Percentiles rank a stretch among this genome's conserved stretches.
These are phyloP conservation scores for Athrips mouffetella DNA, from an alignment of 2,888 invertebrate genomes.

Conservation along the genomic window DNA sequence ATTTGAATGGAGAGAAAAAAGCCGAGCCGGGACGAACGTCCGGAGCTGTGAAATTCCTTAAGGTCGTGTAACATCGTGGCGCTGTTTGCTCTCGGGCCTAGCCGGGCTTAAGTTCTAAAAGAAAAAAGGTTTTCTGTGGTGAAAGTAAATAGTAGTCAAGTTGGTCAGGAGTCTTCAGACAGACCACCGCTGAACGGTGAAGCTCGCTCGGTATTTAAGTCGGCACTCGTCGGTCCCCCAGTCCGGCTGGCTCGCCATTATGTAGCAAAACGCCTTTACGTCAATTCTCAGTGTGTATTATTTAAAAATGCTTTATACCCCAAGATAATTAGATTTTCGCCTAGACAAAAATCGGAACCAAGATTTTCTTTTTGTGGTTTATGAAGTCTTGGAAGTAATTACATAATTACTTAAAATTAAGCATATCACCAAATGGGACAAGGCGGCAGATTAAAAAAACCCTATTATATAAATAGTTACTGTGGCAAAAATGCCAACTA, in stretches of 20 bases:
- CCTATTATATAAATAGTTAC: too few species aligned
- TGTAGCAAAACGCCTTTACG: conserved; percentile 74
- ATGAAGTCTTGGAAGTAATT: too few species aligned
- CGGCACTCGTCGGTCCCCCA: conserved; percentile 27
- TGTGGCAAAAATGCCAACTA: too few species aligned
- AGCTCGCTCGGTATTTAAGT: not conserved
- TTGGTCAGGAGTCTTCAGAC: conserved; percentile 68
- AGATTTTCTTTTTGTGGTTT: too few species aligned
- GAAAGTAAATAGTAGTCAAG: conserved; percentile 69
- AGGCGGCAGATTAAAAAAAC: too few species aligned
- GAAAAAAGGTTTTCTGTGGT: conserved; percentile 70
- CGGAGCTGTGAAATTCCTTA: conserved; percentile 77
- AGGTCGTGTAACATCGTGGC: conserved; percentile 72
- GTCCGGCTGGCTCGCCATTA: conserved; percentile 65
- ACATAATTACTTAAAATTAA: too few species aligned
- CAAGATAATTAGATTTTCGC: too few species aligned
- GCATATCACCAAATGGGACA: too few species aligned
- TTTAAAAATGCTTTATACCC: conserved; percentile 77
- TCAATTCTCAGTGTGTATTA: conserved; percentile 78
- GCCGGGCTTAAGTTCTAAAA: conserved; percentile 72
- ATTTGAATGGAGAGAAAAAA: conserved; percentile 66
- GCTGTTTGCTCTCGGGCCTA: conserved; percentile 71
- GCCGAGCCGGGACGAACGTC: conserved; percentile 55
- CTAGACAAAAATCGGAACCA: too few species aligned
- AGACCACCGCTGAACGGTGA: conserved; percentile 64